Evolutionary conservation across 2,113 vertebrate genomes (phyloP), one percentile per base, ranked within the genome.

Genomic region (Microtus richardsoni): DNA sequence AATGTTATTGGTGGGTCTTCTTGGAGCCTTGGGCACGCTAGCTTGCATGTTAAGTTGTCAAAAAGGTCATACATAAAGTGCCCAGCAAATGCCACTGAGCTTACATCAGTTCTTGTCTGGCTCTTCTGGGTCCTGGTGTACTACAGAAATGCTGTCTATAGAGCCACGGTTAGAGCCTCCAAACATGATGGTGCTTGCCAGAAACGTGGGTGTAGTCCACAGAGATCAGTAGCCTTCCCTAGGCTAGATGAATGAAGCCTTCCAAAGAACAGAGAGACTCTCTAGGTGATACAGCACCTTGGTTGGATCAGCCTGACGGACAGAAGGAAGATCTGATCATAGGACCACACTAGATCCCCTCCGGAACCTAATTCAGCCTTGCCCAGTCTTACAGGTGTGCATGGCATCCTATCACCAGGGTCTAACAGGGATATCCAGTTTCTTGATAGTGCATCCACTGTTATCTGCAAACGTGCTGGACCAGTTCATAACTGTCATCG

Each of bases 1-100:
- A 94, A 96, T 52, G 28, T 3, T 36, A 33, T 49, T 44, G 77
- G 30, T 36, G 70, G 62, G 71, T 86, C 52, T 95, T 96, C 62
- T 89, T 73, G 80, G 82, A 91, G 54, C 44, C 64, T 92, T 95
- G 70, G 36, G 4, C 5, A 54, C 13, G 26, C 13, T 83, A 80
- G 14, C 1, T 39, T 80, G 26, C 54, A 33, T n/a, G 36, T 12
- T 66, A n/a, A 85, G 28, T 62, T 39, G 41, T 66, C 47, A 71
- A 75, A 60, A 93, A 13, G 33, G 44, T 30, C 39, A 71, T 5
- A 1, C 36, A 71, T 5, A 1, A 2, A 7, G 0, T 1, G 1
- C 44, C 36, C 0, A 79, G 47, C 11, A 74, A 92, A 87, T 36
- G 39, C 77, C 9, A 22, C 71, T 52, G 93, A 58, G 21, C 19